Base-by-base conservation (phyloP, 2,113 vertebrate genomes). In the Heteronetta atricapilla region DNA sequence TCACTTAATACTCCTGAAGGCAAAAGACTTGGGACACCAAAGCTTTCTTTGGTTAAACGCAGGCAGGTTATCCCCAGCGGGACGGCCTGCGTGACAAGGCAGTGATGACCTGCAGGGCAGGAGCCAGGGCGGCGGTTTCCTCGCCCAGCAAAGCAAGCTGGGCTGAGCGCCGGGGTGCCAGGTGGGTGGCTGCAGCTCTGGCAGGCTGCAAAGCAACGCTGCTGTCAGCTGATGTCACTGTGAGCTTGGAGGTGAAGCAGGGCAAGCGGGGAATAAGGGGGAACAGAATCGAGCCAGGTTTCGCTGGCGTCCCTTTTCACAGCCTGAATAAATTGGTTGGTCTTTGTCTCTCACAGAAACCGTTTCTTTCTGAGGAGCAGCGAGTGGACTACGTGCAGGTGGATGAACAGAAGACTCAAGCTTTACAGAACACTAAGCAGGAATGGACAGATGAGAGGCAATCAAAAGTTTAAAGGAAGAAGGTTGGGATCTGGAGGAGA, bases 361-460 rank as follows among this genome's bases (percentile, higher is more conserved):
- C 98, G 46, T 97, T 98, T 72, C 97, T 99, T 93, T 98, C 98
- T 8, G 99, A 99, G 90, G 99, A 99, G 28, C 97, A 99, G 88
- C 97, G 98, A 87, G 99, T 99, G 75, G 99, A 99, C 96, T 99
- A 99, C 5, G 99, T 99, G 75, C 98, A 99, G 88, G 99, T 99
- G 83, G 99, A 99, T 48, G 99, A 99, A 86, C 98, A 99, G 98
- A 99, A 99, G 98, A 99, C 99, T n/a, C 99, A 99, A 89, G 99
- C 99, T 40, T 98, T 99, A 86, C 99, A 98, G 97, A 99, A 97
- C 98, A 99, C 99, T 91, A 99, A 98, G 93, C 98, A 99, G 96
- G 99, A 99, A 97, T 99, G 99, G 99, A 99, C 98, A 44, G 99
- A 99, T 64, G 98, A 98, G 76, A 98, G 99, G 53, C 99, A 99